phyloP scores from a whole-genome alignment of 2,797 vertebrate genomes.

The Girardinus metallicus region DNA sequence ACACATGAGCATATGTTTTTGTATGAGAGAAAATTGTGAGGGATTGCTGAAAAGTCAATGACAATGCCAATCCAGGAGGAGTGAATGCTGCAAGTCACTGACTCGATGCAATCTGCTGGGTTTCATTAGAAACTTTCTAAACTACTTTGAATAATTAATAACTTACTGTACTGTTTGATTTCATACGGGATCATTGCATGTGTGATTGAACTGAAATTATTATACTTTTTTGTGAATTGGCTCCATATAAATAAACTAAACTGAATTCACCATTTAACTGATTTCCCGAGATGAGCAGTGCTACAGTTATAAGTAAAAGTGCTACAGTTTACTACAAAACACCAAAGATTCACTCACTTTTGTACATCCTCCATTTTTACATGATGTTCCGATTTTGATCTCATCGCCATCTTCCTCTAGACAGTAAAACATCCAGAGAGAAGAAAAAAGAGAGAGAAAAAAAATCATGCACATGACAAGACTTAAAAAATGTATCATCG shows the following conservation, averaged over 20 bases:
- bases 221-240: too few relatives aligned
- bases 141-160: too few relatives aligned
- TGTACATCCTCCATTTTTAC: slow-evolving; percentile 95
- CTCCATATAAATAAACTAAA: too few relatives aligned
- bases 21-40: not conserved
- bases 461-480: slow-evolving; percentile 14
- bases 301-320: not conserved
- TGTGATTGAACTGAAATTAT: too few relatives aligned
- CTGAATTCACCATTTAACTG: not conserved
- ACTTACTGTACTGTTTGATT: too few relatives aligned
- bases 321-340: not conserved
- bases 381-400: slow-evolving; percentile 92
- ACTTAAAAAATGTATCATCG: slow-evolving; percentile 29
- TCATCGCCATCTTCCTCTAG: slow-evolving; percentile 91
- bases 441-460: not conserved
- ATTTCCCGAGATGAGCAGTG: slow-evolving; percentile 4
- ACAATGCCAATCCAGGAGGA: too few relatives aligned
- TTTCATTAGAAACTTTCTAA: too few relatives aligned
- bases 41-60: too few relatives aligned
- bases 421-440: slow-evolving; percentile 36
- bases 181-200: too few relatives aligned
- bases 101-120: too few relatives aligned
- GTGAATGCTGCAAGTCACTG: too few relatives aligned
- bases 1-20: not conserved
- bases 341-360: slow-evolving; percentile 82